Evolutionary conservation across 2,113 vertebrate genomes (phyloP).

Genomic region (Macquaria ambigua): DNA sequence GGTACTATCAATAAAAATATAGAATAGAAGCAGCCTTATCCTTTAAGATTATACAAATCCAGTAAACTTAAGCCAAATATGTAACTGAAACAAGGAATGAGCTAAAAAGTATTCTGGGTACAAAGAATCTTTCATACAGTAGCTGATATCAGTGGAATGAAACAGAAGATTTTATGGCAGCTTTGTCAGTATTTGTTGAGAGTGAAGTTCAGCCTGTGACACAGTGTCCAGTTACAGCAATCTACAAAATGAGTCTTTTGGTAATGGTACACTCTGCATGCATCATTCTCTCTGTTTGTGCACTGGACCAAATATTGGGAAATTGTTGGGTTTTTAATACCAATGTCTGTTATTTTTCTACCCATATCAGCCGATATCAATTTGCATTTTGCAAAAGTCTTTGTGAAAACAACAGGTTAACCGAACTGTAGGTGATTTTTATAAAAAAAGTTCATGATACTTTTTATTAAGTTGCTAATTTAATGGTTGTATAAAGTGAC

Average conservation of each 20-base stretch:
- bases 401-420: neutral
- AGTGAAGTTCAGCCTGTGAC: neutral
- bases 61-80: neutral
- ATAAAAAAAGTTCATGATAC: neutral
- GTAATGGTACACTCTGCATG: too few species aligned
- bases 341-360: neutral
- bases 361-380: neutral
- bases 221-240: neutral
- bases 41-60: neutral
- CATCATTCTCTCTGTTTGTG: too few species aligned
- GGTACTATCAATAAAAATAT: neutral
- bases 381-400: neutral
- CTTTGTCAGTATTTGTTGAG: neutral
- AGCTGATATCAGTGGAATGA: neutral
- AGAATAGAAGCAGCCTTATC: neutral
- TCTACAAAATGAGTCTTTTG: neutral
- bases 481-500: neutral
- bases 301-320: too few species aligned
- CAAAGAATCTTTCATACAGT: neutral
- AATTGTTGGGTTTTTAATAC: too few species aligned
- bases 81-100: neutral
- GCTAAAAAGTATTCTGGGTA: neutral
- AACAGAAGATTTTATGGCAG: neutral
- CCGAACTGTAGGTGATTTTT: neutral
- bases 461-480: neutral